Base-by-base conservation (phyloP, 2,797 vertebrate genomes). In the Heteromormyrus szaboi region DNA sequence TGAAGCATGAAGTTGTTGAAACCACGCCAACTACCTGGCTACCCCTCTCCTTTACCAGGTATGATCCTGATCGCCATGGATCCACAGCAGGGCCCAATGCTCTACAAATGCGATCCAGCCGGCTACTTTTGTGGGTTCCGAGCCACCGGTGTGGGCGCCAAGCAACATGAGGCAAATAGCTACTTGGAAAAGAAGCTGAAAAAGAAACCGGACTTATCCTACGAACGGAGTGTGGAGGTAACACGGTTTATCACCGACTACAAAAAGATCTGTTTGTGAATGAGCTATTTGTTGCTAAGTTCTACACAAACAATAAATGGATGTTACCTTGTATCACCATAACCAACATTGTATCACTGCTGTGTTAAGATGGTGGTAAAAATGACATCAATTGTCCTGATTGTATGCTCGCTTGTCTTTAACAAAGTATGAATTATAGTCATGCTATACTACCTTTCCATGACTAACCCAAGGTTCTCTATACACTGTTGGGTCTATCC, bases 141-240 rank as follows among this genome's bases (percentile, higher is more conserved):
- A 51, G 96, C 95, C 46, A 95, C 95, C 0, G 92, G 94, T 0
- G 96, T 95, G 0, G 96, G 96, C 3, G 92, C 92, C 89, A 97
- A 97, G 85, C 96, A 96, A 85, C 93, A 91, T 0, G 96, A 97
- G 92, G 96, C 95, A 44, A 96, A 93, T 90, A 94, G 93, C 90
- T 96, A 94, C 92, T 92, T 97, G 93, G 96, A 97, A 92, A 97
- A 96, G 91, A 96, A 96, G 81, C 91, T 97, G 22, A 96, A 96
- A 92, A 96, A 95, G 62, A 95, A 93, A 88, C 95, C 94, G 0
- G 95, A 95, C 0, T 92, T 96, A 88, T 92, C 88, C 22, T 93
- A 92, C 0, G 92, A 95, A 72, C 91, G 92, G 88, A 92, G 94
- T 0, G 93, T 96, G 1, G 94, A 97, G 96, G 96, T 96, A 92